Evolutionary conservation across 2,888 invertebrate genomes (phyloP).

Genomic region (Drosophila rellima): DNA sequence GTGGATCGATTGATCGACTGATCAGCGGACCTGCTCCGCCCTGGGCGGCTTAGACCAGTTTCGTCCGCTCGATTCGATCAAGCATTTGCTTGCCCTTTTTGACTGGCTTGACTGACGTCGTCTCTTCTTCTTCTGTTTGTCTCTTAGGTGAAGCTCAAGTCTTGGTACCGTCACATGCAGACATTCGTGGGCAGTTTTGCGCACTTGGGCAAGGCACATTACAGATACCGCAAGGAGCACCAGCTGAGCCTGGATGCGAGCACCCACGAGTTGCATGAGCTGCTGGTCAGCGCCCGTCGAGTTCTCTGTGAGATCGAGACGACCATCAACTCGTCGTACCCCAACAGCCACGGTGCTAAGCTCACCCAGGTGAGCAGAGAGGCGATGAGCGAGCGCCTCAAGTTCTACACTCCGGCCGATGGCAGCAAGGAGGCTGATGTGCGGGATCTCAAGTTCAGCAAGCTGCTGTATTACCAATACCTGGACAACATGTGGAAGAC

Average conservation of each 20-base stretch:
- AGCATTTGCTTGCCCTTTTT: conserved; percentile 51
- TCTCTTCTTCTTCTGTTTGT: conserved; percentile 11
- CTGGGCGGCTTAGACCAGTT: conserved; percentile 67
- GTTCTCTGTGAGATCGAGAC: conserved; percentile 84
- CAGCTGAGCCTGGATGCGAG: conserved; percentile 47
- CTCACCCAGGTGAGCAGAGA: conserved; percentile 55
- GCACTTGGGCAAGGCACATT: conserved; percentile 75
- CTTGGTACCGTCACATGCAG: conserved; percentile 83
- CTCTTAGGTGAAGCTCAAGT: conserved; percentile 78
- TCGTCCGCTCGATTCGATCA: conserved; percentile 8
- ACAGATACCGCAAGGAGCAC: conserved; percentile 66
- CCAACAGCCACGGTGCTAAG: conserved; percentile 57
- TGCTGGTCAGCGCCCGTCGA: conserved; percentile 76
- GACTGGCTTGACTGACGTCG: conserved; percentile 12
- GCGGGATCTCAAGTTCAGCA: conserved; percentile 76
- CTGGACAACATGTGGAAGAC: conserved; percentile 68
- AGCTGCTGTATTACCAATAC: conserved; percentile 70
- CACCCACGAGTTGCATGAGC: conserved; percentile 73
- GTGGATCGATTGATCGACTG: conserved; percentile 45
- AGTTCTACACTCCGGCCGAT: conserved; percentile 71
- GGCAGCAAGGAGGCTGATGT: conserved; percentile 41
- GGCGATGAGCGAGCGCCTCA: conserved; percentile 61
- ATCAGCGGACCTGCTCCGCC: conserved; percentile 68
- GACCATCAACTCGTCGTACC: conserved; percentile 79
- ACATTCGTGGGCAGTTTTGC: conserved; percentile 83